These are phyloP conservation scores for Brenthis ino DNA, from an alignment of 2,888 invertebrate genomes.

Conservation along the genomic window DNA sequence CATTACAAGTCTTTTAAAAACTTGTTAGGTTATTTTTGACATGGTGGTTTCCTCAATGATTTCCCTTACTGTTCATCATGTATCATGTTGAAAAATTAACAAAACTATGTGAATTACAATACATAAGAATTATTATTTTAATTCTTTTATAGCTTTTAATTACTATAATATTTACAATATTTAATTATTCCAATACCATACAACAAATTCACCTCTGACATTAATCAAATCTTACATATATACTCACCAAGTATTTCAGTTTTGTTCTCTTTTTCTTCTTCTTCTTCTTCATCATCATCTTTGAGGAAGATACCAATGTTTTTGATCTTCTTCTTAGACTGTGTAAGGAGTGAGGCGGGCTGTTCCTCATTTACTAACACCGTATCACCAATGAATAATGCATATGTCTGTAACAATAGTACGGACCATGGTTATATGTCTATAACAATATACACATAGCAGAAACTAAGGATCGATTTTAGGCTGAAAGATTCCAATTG, in stretches of 20 bases:
- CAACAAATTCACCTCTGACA: not conserved
- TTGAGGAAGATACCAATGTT: conserved; percentile 97
- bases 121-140: too few relatives aligned
- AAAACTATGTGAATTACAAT: too few relatives aligned
- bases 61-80: too few relatives aligned
- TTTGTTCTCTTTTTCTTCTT: conserved; percentile 90
- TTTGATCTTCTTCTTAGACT: conserved; percentile 96
- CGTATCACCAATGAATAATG: conserved; percentile 98
- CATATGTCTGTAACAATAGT: conserved; percentile 82
- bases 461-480: not conserved
- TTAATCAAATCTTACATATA: not conserved
- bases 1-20: too few relatives aligned
- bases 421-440: not conserved
- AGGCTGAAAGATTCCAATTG: too few relatives aligned
- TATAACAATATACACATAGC: too few relatives aligned
- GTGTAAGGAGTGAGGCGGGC: conserved; percentile 93
- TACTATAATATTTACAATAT: too few relatives aligned
- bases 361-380: conserved; percentile 96
- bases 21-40: too few relatives aligned
- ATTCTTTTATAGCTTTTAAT: too few relatives aligned
- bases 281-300: conserved; percentile 93
- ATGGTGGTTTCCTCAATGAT: too few relatives aligned
- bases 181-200: not conserved
- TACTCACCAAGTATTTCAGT: conserved; percentile 86
- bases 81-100: too few relatives aligned